phyloP scores from a whole-genome alignment of 2,888 invertebrate genomes.

The Phalangium opilio region DNA sequence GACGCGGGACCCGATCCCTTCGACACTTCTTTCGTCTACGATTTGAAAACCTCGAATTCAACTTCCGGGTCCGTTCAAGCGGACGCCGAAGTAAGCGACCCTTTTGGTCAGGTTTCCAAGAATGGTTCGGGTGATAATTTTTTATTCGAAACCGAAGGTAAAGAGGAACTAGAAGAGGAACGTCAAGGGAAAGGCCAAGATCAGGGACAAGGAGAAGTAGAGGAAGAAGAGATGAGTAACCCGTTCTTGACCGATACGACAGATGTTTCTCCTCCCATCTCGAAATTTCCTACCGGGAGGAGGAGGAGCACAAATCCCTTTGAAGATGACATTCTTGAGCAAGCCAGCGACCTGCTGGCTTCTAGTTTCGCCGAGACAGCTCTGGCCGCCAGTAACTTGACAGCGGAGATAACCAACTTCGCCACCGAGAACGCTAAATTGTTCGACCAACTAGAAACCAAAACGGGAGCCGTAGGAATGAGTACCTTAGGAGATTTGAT shows the following conservation, averaged over 20 bases:
- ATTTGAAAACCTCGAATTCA: too few species aligned
- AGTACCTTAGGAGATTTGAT: too few species aligned
- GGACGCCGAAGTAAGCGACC: too few species aligned
- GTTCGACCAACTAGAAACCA: too few species aligned
- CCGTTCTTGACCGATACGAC: slow-evolving; percentile 1
- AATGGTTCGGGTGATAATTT: too few species aligned
- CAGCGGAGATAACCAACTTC: too few species aligned
- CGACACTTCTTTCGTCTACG: slow-evolving; percentile 61
- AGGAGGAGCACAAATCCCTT: background rate
- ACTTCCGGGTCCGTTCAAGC: too few species aligned
- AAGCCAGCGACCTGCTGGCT: background rate
- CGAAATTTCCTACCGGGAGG: background rate
- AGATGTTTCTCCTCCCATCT: background rate
- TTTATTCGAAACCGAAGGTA: too few species aligned
- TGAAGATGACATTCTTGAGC: background rate
- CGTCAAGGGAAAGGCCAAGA: background rate
- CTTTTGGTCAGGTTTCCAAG: too few species aligned
- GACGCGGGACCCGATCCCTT: slow-evolving; percentile 48
- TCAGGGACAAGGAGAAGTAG: background rate
- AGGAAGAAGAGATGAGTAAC: slow-evolving; percentile 1
- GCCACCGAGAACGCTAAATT: too few species aligned
- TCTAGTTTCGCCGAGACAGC: background rate
- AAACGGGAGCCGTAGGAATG: too few species aligned
- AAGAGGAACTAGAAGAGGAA: too few species aligned
- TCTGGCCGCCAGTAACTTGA: background rate